phyloP scores from a whole-genome alignment of 2,888 invertebrate species.

The Melieria picta region DNA sequence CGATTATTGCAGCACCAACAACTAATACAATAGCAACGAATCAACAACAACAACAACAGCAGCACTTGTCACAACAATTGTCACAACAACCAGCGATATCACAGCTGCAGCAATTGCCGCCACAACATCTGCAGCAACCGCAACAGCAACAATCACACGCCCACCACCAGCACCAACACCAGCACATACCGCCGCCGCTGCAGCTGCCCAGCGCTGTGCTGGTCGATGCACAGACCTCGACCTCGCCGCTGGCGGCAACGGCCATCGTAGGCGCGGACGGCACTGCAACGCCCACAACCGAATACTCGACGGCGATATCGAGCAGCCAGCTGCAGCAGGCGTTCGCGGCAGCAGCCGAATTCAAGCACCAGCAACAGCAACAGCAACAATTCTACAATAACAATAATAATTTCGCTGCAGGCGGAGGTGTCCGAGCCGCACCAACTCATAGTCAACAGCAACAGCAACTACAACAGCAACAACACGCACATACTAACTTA shows the following conservation, averaged over 20 bases:
- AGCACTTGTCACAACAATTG: constrained; percentile 39
- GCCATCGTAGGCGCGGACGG: constrained; percentile 39
- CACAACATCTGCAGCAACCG: constrained; percentile 41
- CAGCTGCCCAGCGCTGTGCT: constrained; percentile 45
- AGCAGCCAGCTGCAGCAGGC: constrained; percentile 50
- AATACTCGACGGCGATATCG: constrained; percentile 55
- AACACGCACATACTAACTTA: constrained; percentile 41
- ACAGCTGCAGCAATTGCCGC: constrained; percentile 33
- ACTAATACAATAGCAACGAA: constrained; percentile 50
- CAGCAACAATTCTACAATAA: constrained; percentile 37
- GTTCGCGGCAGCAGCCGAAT: constrained; percentile 46
- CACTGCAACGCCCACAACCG: constrained; percentile 58
- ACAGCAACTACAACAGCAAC: constrained; percentile 40
- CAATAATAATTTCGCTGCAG: constrained; percentile 34
- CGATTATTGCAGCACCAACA: constrained; percentile 46
- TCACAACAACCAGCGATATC: constrained; percentile 52
- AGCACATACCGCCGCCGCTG: constrained; percentile 46
- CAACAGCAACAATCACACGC: constrained; percentile 42
- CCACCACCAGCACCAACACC: constrained; percentile 38
- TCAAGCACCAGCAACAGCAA: constrained; percentile 38
- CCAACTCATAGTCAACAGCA: constrained; percentile 36
- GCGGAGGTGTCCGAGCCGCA: neutral
- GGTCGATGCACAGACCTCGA: constrained; percentile 62
- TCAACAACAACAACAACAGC: constrained; percentile 31
- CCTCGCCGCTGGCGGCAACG: constrained; percentile 51